Conservation (phyloP, 2,113 vertebrate species). For the Clarias magur region DNA sequence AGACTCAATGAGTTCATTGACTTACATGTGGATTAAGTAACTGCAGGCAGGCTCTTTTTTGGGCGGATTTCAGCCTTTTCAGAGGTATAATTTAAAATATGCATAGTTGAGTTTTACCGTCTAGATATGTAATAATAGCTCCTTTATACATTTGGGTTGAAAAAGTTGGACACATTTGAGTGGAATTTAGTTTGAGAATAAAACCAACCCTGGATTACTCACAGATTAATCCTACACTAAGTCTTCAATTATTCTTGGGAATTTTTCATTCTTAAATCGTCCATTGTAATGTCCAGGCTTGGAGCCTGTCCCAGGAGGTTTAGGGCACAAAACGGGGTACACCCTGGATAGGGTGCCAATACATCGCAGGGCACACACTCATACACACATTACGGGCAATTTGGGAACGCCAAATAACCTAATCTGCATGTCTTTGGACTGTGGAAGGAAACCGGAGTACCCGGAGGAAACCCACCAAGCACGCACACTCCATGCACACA, state of each 20-base stretch:
- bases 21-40: conserved; percentile 37
- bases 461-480: too few species aligned
- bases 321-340: too few species aligned
- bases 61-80: conserved; percentile 26
- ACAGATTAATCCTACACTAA: not conserved
- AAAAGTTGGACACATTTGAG: not conserved
- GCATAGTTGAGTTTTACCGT: not conserved
- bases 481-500: too few species aligned
- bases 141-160: not conserved
- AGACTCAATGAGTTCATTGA: conserved; percentile 46
- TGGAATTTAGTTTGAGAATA: not conserved
- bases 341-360: too few species aligned
- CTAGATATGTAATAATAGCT: not conserved
- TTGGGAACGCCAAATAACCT: too few species aligned
- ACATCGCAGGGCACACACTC: too few species aligned
- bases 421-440: too few species aligned
- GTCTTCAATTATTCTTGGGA: not conserved
- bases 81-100: conserved; percentile 13
- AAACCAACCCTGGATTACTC: not conserved
- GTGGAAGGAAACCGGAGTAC: too few species aligned
- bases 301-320: too few species aligned
- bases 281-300: not conserved
- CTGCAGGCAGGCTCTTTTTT: conserved; percentile 22
- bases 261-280: too few species aligned
- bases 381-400: too few species aligned